Evolutionary conservation across 2,888 invertebrate genomes (phyloP).

Genomic region (Phaedon cochleariae): DNA sequence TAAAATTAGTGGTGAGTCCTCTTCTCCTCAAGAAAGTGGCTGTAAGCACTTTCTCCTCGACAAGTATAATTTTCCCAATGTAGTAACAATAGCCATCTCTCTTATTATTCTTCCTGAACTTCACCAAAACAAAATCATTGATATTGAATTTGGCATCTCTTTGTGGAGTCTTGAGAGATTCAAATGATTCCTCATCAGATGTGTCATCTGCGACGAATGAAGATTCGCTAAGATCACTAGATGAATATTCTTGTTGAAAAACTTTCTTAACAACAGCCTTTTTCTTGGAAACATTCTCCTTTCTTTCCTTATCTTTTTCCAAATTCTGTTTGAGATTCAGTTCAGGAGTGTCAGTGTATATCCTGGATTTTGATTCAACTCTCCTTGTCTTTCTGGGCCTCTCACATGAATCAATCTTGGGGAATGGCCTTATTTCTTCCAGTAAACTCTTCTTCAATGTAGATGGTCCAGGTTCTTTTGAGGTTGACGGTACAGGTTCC

Average conservation of each 20-base stretch:
- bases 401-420: no score
- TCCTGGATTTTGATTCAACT: no score
- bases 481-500: no score
- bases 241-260: constrained; percentile 7
- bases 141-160: constrained; percentile 4
- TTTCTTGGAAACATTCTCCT: neutral
- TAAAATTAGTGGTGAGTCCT: constrained; percentile 12
- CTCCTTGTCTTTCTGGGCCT: no score
- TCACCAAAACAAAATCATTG: constrained; percentile 1
- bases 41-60: constrained; percentile 3
- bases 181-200: constrained; percentile 8
- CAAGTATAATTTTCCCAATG: constrained; percentile 11
- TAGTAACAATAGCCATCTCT: constrained; percentile 8
- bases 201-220: constrained; percentile 10
- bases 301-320: neutral
- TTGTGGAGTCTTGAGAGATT: constrained; percentile 1
- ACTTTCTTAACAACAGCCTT: constrained; percentile 13
- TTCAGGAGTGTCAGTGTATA: no score
- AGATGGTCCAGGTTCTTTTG: no score
- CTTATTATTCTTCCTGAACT: constrained; percentile 7
- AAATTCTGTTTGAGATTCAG: no score
- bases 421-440: no score
- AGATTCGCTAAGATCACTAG: constrained; percentile 1
- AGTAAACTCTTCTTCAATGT: no score
- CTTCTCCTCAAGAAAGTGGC: neutral